phyloP scores from a whole-genome alignment of 2,888 invertebrate species.

The Agrochola litura region DNA sequence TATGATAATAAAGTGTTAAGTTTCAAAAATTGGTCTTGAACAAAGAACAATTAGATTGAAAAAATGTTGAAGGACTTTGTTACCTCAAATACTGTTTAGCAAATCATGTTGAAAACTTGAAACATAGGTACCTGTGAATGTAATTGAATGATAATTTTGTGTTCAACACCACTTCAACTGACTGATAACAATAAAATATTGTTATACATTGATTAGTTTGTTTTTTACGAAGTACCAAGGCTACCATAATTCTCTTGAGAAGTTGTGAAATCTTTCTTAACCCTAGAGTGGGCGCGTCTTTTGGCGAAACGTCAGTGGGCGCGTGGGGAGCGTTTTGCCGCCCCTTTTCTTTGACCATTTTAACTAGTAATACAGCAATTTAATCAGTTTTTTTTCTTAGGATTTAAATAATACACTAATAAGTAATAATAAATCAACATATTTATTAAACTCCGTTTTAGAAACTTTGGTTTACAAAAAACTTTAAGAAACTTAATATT shows the following conservation, averaged over 20 bases:
- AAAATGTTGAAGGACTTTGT: constrained; percentile 40
- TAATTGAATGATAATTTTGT: constrained; percentile 44
- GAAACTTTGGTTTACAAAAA: too few relatives aligned
- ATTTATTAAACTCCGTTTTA: too few relatives aligned
- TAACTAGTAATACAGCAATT: too few relatives aligned
- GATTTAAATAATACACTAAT: too few relatives aligned
- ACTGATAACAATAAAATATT: constrained; percentile 55
- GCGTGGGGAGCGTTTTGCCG: too few relatives aligned
- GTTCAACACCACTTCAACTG: constrained; percentile 37
- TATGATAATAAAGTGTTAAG: constrained; percentile 44
- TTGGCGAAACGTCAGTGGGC: too few relatives aligned
- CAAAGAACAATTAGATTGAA: constrained; percentile 27
- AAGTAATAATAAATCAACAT: too few relatives aligned
- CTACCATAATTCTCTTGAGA: background rate
- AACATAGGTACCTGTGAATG: constrained; percentile 10
- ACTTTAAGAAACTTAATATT: too few relatives aligned
- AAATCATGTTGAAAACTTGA: constrained; percentile 18
- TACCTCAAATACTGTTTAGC: constrained; percentile 42
- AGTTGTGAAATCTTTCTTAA: background rate
- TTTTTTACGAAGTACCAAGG: constrained; percentile 10
- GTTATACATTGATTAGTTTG: constrained; percentile 36
- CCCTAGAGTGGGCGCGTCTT: too few relatives aligned
- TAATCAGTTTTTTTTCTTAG: too few relatives aligned
- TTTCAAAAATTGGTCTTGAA: constrained; percentile 19
- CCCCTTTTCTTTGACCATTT: too few relatives aligned